phyloP scores from a whole-genome alignment of 2,797 vertebrate species.

The Hippopotamyrus pictus region DNA sequence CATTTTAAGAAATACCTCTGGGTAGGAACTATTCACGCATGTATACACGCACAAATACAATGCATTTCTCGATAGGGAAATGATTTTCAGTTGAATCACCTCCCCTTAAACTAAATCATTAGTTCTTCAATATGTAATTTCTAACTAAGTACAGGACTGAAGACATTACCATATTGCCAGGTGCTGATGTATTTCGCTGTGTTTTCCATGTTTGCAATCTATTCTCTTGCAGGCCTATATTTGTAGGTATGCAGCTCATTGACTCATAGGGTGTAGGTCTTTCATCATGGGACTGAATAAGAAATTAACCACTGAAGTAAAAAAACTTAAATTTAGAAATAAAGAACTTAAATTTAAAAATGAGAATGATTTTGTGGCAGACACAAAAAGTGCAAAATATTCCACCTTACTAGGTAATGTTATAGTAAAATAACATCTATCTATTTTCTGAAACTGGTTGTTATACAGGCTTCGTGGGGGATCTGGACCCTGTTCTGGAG shows the following conservation, averaged over 20 bases:
- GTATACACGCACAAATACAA: background rate
- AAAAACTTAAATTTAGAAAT: background rate
- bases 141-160: background rate
- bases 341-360: background rate
- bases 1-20: background rate
- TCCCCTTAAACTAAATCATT: background rate
- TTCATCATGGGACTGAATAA: background rate
- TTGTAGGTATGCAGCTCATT: background rate
- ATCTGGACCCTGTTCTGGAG: background rate
- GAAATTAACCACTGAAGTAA: background rate
- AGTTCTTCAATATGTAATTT: background rate
- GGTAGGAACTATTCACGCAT: background rate
- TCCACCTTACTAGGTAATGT: background rate
- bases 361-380: background rate
- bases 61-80: background rate
- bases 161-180: background rate
- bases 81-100: background rate
- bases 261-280: background rate
- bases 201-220: background rate
- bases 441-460: background rate
- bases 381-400: background rate
- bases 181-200: background rate
- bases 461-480: background rate
- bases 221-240: background rate
- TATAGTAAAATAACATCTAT: background rate